Base-by-base conservation (phyloP, 92 coral and sea anemone species). In the Phymanthus crucifer region DNA sequence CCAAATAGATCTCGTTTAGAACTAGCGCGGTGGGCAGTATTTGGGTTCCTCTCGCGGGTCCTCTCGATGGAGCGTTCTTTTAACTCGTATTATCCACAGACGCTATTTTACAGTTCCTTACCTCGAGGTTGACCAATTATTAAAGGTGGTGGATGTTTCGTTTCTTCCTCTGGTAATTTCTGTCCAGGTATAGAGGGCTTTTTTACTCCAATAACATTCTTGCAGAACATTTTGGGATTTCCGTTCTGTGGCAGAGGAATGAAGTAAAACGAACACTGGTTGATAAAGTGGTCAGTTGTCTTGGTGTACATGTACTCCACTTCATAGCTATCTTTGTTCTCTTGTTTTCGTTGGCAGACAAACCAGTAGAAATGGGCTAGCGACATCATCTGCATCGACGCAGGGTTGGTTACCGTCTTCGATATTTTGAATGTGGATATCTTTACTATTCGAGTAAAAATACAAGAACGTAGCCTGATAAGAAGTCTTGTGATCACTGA, bases 231-330 rank as follows among this genome's bases (percentile, higher is more conserved):
- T 6, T 35, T 79, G 0, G 86, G 52, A 40, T 86, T 80, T 31
- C 52, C 89, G 14, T 74, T 40, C 8, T 58, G 52, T 13, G 77
- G 76, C 40, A 80, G 40, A 21, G 89, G 89, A 57, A 73, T 54
- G 29, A 86, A 40, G 31, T 72, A 76, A 48, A 80, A 86, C 16
- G 89, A 86, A 32, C 89, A 86, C 6, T 69, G 46, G 3, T 11
- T 34, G 45, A 69, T 34, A 47, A 32, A 69, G 29, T 34, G n/a
- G 40, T 69, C 73, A n/a, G 34, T 38, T 38, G 73, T 69, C 47
- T 69, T 69, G 6, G 73, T 38, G 73, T 69, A 69, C 26, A 11
- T 38, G 46, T 34, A 0, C 17, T 16, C 19, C 34, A 24, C 8
- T 34, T 69, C 73, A 69, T 1, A 34, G 32, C 73, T 47, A 3